phyloP scores from a whole-genome alignment of 2,113 vertebrate genomes.

The Mus pahari region DNA sequence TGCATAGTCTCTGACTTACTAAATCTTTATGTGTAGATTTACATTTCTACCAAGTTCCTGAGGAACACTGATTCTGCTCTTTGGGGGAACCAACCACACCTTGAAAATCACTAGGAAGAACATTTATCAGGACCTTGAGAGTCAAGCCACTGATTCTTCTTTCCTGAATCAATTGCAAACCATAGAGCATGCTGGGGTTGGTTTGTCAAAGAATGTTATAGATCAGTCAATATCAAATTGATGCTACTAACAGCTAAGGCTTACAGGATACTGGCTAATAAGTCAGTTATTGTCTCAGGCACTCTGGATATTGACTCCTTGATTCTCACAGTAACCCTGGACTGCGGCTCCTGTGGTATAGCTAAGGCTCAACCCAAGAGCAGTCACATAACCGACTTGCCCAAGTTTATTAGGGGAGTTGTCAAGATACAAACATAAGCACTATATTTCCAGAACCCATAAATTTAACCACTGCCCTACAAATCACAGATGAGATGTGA shows the following conservation, averaged over 20 bases:
- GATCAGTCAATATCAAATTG: background rate
- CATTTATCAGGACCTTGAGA: background rate
- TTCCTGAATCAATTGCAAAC: background rate
- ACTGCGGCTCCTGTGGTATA: background rate
- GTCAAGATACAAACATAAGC: accelerated
- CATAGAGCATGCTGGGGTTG: background rate
- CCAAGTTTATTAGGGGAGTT: background rate
- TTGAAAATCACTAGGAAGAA: background rate
- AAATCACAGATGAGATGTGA: slow-evolving; percentile 5
- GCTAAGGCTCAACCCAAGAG: background rate
- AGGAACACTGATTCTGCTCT: background rate
- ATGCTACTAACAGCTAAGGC: background rate
- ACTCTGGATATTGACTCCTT: too few species aligned
- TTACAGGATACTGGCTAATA: background rate
- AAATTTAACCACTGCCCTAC: background rate
- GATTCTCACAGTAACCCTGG: background rate
- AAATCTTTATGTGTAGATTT: background rate
- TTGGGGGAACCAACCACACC: background rate
- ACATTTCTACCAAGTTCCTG: background rate
- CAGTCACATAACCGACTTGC: background rate
- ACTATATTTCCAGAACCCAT: background rate
- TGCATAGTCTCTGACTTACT: background rate
- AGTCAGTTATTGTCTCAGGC: background rate
- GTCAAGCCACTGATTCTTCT: background rate
- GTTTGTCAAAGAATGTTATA: background rate